Evolutionary conservation across 2,113 vertebrate genomes (phyloP), one percentile per base, ranked within the genome.

Genomic region (Coregonus clupeaformis): DNA sequence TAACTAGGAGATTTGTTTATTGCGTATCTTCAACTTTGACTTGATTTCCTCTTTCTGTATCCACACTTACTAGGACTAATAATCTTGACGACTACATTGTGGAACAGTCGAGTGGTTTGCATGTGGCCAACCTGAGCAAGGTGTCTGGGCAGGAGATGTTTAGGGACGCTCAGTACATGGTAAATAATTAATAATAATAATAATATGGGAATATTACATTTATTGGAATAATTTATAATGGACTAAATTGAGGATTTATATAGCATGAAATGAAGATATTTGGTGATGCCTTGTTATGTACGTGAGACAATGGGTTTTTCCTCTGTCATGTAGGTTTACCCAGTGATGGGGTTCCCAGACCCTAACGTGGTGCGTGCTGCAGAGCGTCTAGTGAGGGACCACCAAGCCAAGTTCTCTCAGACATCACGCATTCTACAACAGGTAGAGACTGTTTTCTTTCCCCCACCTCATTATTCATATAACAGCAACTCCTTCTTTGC

Each of bases 361-460:
- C 18, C 66, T 49, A 12, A 71, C 4, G 81, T 94, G 69, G 85
- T 86, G 36, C 72, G 86, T 36, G 90, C 91, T 9, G 86, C 94
- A 6, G 87, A 93, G 49, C 90, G 89, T 20, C 79, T 94, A 22
- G 76, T 94, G 68, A 85, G 25, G 67, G 91, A 94, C 60, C 95
- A 95, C 77, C 92, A 89, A 76, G 62, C 49, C 16, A 91, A 86
- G 36, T 92, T 80, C 82, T 84, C 84, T 20, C 85, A 88, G 55
- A 84, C 87, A 0, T 83, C 87, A 49, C 91, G 90, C 20, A 87
- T 95, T 76, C 82, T 94, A 7, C 93, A 94, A 69, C 94, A 95
- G 93, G 94, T 95, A 82, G 60, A 4, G 9, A 16, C 47, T n/a
- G 4, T 73, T 25, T 27, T 25, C n/a, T 18, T 49, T 36, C 67